Evolutionary conservation across 1,140 invertebrate species (phyloP).

Genomic region (Zaprionus tsacasi): DNA sequence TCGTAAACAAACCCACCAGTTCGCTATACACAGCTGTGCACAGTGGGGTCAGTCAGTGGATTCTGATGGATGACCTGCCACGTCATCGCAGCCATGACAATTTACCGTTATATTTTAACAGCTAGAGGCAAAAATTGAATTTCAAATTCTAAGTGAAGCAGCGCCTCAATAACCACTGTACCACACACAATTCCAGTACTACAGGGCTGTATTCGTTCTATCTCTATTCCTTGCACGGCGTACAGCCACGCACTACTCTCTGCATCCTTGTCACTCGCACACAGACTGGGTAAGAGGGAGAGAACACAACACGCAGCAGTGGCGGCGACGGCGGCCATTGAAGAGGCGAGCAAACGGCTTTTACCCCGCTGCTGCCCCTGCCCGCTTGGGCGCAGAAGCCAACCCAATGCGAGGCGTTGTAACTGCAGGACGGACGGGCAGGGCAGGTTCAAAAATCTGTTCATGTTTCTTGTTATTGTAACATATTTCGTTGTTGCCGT

Average conservation of each 20-base stretch:
- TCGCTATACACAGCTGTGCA: constrained; percentile 57
- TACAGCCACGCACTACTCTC: constrained; percentile 17
- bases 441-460: constrained; percentile 56
- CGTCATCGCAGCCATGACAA: constrained; percentile 19
- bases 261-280: constrained; percentile 57
- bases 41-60: not conserved
- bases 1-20: constrained; percentile 39
- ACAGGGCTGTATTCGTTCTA: constrained; percentile 1
- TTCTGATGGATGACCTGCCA: constrained; percentile 15
- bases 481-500: constrained; percentile 22
- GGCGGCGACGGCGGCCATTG: constrained; percentile 68
- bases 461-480: constrained; percentile 50
- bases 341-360: constrained; percentile 58
- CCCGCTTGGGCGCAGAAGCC: constrained; percentile 7
- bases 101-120: constrained; percentile 18
- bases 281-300: constrained; percentile 33
- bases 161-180: constrained; percentile 31
- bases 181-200: not conserved
- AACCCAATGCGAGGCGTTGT: not conserved
- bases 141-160: constrained; percentile 25
- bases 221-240: constrained; percentile 17
- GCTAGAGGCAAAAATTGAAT: constrained; percentile 32
- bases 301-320: constrained; percentile 6
- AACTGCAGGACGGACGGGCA: not conserved
- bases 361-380: constrained; percentile 18